Conservation (phyloP, 2,797 vertebrate species). For the Phrynocephalus forsythii region DNA sequence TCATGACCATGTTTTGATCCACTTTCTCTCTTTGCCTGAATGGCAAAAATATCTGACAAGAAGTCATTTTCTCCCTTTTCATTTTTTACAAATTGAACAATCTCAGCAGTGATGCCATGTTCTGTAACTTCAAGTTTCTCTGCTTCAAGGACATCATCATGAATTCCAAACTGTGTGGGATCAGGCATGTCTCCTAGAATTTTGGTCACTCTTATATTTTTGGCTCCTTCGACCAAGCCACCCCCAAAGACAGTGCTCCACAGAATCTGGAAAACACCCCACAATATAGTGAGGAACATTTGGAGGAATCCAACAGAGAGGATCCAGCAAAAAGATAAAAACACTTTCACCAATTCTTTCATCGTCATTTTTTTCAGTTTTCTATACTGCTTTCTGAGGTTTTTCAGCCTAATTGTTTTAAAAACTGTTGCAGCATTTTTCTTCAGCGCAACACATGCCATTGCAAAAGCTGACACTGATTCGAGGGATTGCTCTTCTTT, state of each 20-base stretch:
- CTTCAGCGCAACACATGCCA: conserved; percentile 87
- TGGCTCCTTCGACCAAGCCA: conserved; percentile 95
- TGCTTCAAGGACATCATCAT: conserved; percentile 89
- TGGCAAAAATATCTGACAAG: conserved; percentile 90
- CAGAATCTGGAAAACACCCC: conserved; percentile 93
- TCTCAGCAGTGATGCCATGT: conserved; percentile 79
- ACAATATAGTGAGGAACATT: conserved; percentile 86
- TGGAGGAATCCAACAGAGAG: conserved; percentile 89
- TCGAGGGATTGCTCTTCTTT: conserved; percentile 83
- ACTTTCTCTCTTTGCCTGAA: conserved; percentile 88
- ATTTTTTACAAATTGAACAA: conserved; percentile 85
- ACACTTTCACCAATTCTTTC: conserved; percentile 89
- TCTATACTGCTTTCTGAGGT: conserved; percentile 88
- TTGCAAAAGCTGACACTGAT: conserved; percentile 90
- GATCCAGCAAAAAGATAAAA: conserved; percentile 93
- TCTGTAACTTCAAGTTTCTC: conserved; percentile 89
- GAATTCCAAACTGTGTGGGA: conserved; percentile 98
- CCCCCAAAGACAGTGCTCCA: conserved; percentile 97
- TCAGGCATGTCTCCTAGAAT: conserved; percentile 99
- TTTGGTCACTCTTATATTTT: conserved; percentile 98
- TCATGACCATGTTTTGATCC: conserved; percentile 88
- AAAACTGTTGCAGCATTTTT: conserved; percentile 85
- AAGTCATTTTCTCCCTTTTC: conserved; percentile 87
- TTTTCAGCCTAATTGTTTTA: conserved; percentile 88
- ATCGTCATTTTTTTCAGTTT: conserved; percentile 92